Evolutionary conservation across 2,888 invertebrate species (phyloP), one percentile per base, ranked within the genome.

Genomic region (Coronaproctus castanopsis): DNA sequence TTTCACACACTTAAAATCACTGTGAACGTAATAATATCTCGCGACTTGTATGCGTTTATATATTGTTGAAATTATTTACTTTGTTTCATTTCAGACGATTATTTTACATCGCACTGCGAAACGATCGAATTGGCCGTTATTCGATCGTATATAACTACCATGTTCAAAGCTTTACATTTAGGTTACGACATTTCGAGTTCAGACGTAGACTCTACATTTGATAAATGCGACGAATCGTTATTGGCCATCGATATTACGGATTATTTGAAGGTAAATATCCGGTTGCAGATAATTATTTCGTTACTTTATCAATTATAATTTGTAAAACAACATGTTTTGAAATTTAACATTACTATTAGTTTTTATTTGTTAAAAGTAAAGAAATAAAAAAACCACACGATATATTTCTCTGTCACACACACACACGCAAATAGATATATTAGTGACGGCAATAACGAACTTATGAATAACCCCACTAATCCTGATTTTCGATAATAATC

Each of bases 231-330:
- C 65, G 81, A 83, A 72, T 75, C 77, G 8, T 70, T 79, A 2
- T 72, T 80, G 55, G 81, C 83, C 69, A 78, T 83, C 62, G 81
- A 84, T 67, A 80, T 85, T 59, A 81, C 83, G 1, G 76, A 80
- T 62, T 85, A 82, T 69, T 71, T 85, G 52, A 75, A 77, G 65
- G 71, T 70, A 64, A 57, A 50, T 21, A 49, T 18, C 21, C 24
- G n/a, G 49, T 55, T n/a, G 36, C 3, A 21, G 21, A 10, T 14
- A n/a, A 21, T 21, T 48, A 23, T 49, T 48, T 58, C 22, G 19
- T 2, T 48, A 14, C 18, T 21, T 3, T 52, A 22, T 21, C 18
- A 21, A 19, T 53, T n/a, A n/a, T n/a, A n/a, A n/a, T n/a, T n/a
- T n/a, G n/a, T n/a, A n/a, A n/a, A n/a, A n/a, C n/a, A n/a, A n/a